These are phyloP conservation scores for Monochamus alternatus DNA, from an alignment of 2,888 invertebrate genomes.

Conservation along the genomic window DNA sequence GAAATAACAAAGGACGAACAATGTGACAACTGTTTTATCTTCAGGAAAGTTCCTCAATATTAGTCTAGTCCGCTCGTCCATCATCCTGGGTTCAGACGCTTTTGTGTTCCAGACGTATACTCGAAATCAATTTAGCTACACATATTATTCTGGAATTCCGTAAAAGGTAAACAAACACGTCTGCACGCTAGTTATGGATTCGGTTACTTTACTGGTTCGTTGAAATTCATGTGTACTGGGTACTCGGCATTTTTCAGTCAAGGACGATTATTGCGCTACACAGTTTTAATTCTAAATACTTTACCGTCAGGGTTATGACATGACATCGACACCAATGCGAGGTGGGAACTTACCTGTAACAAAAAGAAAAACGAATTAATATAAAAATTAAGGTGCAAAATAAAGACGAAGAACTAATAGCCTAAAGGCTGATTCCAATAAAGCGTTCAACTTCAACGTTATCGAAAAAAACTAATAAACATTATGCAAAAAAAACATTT, in stretches of 20 bases:
- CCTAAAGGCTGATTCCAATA: neutral
- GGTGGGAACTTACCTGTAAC: conserved; percentile 11
- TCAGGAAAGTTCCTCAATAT: neutral
- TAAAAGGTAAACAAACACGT: neutral
- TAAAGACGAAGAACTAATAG: neutral
- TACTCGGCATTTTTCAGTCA: no score
- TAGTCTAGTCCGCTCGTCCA: neutral
- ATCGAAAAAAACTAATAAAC: no score
- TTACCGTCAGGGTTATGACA: neutral
- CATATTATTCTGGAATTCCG: neutral
- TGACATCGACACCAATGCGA: neutral
- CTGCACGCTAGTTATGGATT: neutral
- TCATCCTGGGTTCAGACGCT: neutral
- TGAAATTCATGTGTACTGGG: no score
- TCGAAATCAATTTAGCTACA: neutral
- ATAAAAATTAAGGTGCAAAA: neutral
- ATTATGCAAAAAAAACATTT: no score
- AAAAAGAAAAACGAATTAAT: neutral
- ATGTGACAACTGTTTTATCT: neutral
- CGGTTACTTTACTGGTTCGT: neutral
- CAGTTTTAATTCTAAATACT: neutral
- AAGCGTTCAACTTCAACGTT: neutral
- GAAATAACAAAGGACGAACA: neutral
- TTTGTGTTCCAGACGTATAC: neutral
- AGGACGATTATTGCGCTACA: neutral